phyloP scores from a whole-genome alignment of 2,888 invertebrate species.

The Thymelicus lineola region DNA sequence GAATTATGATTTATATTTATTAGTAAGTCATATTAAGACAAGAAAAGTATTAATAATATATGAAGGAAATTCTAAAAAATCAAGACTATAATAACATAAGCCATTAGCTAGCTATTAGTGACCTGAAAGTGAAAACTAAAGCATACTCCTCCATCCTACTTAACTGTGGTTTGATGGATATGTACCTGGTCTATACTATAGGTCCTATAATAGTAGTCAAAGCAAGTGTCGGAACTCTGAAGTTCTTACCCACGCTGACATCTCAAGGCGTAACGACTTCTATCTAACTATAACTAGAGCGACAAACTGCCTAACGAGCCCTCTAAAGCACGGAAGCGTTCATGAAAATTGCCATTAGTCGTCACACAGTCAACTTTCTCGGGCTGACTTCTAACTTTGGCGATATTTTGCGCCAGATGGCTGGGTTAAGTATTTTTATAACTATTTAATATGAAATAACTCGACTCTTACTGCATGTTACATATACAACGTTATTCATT shows the following conservation, averaged over 20 bases:
- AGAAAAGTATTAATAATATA: too few relatives aligned
- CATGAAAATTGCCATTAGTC: constrained; percentile 4
- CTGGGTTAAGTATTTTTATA: not conserved
- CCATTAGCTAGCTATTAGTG: too few relatives aligned
- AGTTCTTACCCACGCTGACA: not conserved
- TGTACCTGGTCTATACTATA: too few relatives aligned
- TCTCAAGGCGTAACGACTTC: constrained; percentile 1
- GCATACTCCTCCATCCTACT: too few relatives aligned
- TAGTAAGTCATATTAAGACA: too few relatives aligned
- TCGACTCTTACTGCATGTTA: too few relatives aligned
- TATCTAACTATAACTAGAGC: constrained; percentile 3
- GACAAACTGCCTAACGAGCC: constrained; percentile 8
- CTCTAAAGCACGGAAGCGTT: constrained; percentile 4
- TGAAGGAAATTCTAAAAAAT: too few relatives aligned
- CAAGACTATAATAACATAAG: too few relatives aligned
- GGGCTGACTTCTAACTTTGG: not conserved
- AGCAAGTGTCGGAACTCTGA: constrained; percentile 10
- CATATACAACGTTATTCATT: too few relatives aligned
- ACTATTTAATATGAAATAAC: not conserved
- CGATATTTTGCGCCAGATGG: not conserved
- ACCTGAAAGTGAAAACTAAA: too few relatives aligned
- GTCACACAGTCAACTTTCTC: not conserved
- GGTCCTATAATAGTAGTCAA: constrained; percentile 1
- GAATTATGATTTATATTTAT: too few relatives aligned
- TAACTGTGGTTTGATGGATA: not conserved